Base-by-base conservation (phyloP, 2,888 invertebrate genomes). In the Hoplodrina ambigua region DNA sequence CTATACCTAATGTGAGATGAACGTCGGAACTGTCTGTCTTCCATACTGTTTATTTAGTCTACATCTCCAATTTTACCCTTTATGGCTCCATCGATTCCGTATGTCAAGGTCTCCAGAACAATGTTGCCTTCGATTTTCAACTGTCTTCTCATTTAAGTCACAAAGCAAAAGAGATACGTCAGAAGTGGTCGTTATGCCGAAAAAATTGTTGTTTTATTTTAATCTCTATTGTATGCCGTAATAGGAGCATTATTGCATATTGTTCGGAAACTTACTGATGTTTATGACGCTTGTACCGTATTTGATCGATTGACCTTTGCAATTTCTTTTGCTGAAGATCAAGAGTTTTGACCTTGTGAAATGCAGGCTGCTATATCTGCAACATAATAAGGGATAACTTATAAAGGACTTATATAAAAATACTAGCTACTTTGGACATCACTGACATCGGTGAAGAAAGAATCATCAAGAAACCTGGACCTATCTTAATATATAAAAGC, bases 211-310 rank as follows among this genome's bases (percentile, higher is more conserved):
- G 33, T 65, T 61, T 30, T 10, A 75, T 53, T 71, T 65, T 41
- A 61, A 71, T 71, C 53, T 69, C 41, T 20, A 69, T 72, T 62
- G 72, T 65, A 53, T 52, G 25, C 83, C 85, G 11, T 71, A 73
- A 69, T 30, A 75, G 72, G 44, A 46, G 50, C 19, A 33, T 62
- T 80, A 83, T 84, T 66, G 69, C 30, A 69, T 71, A 83, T 83
- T 83, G 83, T 82, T 81, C 19, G 49, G 41, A 37, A 56, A 20
- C 0, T 33, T 50, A 68, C 53, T 63, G 59, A 11, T 50, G 19
- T 19, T 50, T 25, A 30, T 10, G 59, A 78, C 60, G 57, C 61
- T 75, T 41, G 41, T 50, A 76, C 59, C 76, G 44, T 50, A 49
- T 74, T 61, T 59, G 53, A 8, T 41, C 41, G 41, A 44, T 20